Base-by-base conservation (phyloP, 2,113 vertebrate genomes). In the Syrrhaptes paradoxus region DNA sequence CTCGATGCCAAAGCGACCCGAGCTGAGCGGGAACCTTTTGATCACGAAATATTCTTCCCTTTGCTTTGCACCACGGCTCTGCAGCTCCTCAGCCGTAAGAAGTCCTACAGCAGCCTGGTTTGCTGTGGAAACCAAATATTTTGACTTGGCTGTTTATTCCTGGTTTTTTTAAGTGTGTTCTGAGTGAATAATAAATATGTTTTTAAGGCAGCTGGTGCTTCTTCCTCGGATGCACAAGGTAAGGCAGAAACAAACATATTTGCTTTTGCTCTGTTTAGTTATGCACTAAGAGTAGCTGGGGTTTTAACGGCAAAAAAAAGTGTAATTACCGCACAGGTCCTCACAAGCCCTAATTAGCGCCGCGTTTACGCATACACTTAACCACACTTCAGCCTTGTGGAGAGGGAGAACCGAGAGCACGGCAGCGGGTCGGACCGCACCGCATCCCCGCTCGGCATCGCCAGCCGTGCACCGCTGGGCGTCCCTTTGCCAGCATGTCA, bases 121-220 rank as follows among this genome's bases (percentile, higher is more conserved):
- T 52, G 68, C 61, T 3, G 43, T 10, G 38, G 88, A 91, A 94
- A 90, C 86, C 96, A 97, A 97, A 96, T 96, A 92, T 96, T 97
- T 95, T 96, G 93, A 89, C 87, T 90, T 85, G 22, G 45, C 16
- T 95, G 59, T 89, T 93, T 91, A 81, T 71, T 95, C 92, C 89
- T 17, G 14, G 0, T 46, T 85, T 67, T 89, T 57, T 78, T 81
- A 96, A 96, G 85, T 66, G 43, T 45, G 29, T 82, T 97, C 87
- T 83, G 85, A 63, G 87, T 84, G 96, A 95, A 95, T 91, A 97
- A 97, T 93, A 95, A 96, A 96, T 59, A 78, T 4, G 68, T n/a
- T 71, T 85, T 89, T 62, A 90, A 95, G 92, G 95, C 98, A 98
- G 96, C 97, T 97, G 96, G 95, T 84, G 91, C 57, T 70, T 63